These are phyloP conservation scores for Planococcus citri DNA, from an alignment of 1,140 invertebrate genomes.

Conservation along the genomic window DNA sequence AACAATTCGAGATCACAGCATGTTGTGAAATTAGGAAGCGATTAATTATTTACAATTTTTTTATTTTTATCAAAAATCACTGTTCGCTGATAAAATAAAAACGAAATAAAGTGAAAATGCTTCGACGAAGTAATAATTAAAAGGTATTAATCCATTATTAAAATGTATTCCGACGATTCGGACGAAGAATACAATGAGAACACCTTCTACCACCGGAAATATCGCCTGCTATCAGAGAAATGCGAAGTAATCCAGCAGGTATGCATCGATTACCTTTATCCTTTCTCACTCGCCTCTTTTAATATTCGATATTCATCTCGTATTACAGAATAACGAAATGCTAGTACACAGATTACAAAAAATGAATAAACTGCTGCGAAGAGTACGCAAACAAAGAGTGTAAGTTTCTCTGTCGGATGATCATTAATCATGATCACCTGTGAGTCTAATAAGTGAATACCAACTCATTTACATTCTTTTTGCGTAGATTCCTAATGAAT, in stretches of 20 bases:
- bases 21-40: too few species aligned
- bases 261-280: neutral
- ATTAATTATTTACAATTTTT: too few species aligned
- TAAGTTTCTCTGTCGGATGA: slow-evolving; percentile 23
- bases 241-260: slow-evolving; percentile 47
- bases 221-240: slow-evolving; percentile 46
- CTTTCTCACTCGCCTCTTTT: neutral
- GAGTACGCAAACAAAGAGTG: slow-evolving; percentile 29
- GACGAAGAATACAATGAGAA: slow-evolving; percentile 41
- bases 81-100: neutral
- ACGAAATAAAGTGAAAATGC: neutral
- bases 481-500: slow-evolving; percentile 30
- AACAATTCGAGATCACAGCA: too few species aligned
- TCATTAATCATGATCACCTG: neutral
- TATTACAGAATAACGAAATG: slow-evolving; percentile 43
- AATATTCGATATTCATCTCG: neutral
- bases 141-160: neutral
- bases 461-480: neutral
- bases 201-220: slow-evolving; percentile 47
- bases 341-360: slow-evolving; percentile 41
- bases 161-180: slow-evolving; percentile 31
- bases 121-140: too few species aligned
- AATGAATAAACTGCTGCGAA: slow-evolving; percentile 28
- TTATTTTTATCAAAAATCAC: too few species aligned
- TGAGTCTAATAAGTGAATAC: too few species aligned